A percentile compares a stretch with the other conserved stretches of the same genome.
These are phyloP conservation scores for Drosophila tsacasi DNA, from an alignment of 1,140 invertebrate species.

Conservation along the genomic window DNA sequence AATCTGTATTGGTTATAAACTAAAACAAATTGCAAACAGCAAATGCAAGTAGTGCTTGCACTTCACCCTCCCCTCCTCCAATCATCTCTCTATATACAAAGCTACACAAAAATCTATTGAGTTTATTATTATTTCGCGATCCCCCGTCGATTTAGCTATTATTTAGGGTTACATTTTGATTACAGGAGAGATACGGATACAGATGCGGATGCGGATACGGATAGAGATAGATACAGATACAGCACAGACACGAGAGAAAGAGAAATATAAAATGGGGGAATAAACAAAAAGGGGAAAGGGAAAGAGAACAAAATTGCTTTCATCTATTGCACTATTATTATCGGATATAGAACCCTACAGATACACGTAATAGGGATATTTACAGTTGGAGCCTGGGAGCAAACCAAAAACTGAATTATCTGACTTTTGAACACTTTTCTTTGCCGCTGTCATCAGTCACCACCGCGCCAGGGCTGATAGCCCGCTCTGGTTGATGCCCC, in stretches of 20 bases:
- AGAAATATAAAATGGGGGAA: background rate
- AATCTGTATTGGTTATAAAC: conserved; percentile 22
- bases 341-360: conserved; percentile 31
- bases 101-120: conserved; percentile 42
- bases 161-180: conserved; percentile 33
- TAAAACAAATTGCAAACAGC: conserved; percentile 50
- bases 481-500: conserved; percentile 11
- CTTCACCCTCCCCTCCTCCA: conserved; percentile 2
- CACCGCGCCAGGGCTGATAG: conserved; percentile 35
- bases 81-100: conserved; percentile 40
- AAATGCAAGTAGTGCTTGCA: conserved; percentile 27
- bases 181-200: conserved; percentile 23
- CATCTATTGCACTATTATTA: conserved; percentile 71
- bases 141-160: conserved; percentile 24
- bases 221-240: conserved; percentile 15
- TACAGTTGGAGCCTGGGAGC: conserved; percentile 20
- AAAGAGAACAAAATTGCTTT: conserved; percentile 43
- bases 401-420: conserved; percentile 33
- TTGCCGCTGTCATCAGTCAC: conserved; percentile 39
- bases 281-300: too few species aligned
- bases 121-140: background rate
- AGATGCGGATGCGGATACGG: background rate
- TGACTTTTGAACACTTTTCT: conserved; percentile 75
- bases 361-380: conserved; percentile 32
- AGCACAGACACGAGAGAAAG: background rate